phyloP scores from a whole-genome alignment of 2,888 invertebrate species.

The Laothoe populi region DNA sequence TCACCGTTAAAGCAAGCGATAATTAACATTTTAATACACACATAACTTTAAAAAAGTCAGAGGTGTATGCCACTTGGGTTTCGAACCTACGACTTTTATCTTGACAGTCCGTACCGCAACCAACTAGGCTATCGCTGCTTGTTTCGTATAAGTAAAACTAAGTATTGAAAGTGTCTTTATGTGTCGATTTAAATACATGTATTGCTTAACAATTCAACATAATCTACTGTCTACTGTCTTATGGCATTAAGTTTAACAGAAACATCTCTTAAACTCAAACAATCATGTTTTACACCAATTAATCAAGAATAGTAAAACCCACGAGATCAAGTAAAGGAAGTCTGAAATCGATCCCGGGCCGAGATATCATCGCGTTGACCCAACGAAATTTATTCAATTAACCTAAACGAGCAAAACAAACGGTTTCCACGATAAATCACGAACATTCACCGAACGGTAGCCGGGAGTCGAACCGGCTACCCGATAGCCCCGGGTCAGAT shows the following conservation, averaged over 20 bases:
- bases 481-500: conserved; percentile 81
- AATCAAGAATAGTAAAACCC: conserved; percentile 8
- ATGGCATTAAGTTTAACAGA: neutral
- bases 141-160: no score
- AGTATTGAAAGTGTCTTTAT: no score
- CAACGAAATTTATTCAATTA: conserved; percentile 64
- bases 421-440: conserved; percentile 74
- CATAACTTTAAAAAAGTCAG: no score
- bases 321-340: conserved; percentile 7
- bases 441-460: conserved; percentile 66
- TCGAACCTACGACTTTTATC: no score
- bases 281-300: neutral
- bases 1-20: no score
- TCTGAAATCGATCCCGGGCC: conserved; percentile 8
- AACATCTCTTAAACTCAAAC: neutral
- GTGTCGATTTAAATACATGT: no score
- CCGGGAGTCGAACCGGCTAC: conserved; percentile 67
- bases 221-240: no score
- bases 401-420: conserved; percentile 59
- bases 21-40: no score
- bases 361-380: conserved; percentile 19
- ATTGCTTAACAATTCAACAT: no score
- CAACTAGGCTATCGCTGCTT: no score
- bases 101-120: no score
- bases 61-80: no score